Conservation (phyloP, 1,140 invertebrate species). For the Eriosoma lanigerum region DNA sequence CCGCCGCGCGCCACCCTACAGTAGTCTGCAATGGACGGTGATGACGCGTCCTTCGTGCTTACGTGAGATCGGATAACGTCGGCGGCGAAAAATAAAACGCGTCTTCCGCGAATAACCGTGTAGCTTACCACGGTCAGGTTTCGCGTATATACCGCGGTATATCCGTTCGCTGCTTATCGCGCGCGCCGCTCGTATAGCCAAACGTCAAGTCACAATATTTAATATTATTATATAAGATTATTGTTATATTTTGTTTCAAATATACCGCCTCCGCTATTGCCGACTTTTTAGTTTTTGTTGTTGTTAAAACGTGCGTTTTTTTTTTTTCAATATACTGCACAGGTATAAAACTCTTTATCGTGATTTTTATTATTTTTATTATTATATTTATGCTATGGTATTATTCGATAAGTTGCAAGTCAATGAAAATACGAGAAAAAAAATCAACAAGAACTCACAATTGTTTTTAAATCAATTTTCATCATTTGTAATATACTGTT, state of each 20-base stretch:
- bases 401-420: too few species aligned
- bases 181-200: not conserved
- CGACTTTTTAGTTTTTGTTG: not conserved
- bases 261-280: not conserved
- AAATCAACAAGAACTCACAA: too few species aligned
- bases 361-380: too few species aligned
- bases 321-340: not conserved
- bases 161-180: not conserved
- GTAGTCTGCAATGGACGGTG: too few species aligned
- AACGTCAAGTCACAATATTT: not conserved
- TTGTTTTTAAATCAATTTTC: too few species aligned
- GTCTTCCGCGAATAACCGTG: conserved; percentile 9
- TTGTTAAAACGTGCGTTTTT: not conserved
- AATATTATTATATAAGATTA: not conserved
- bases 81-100: conserved; percentile 9
- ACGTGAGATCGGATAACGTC: not conserved
- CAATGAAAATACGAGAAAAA: too few species aligned
- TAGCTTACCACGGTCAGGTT: not conserved
- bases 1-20: not conserved
- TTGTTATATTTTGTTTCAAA: not conserved
- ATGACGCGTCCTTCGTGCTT: too few species aligned
- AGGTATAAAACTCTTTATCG: too few species aligned
- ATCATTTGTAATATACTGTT: not conserved
- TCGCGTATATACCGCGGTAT: too few species aligned
- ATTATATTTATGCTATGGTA: too few species aligned